These are phyloP conservation scores for Stichodactyla helianthus DNA, from an alignment of 64 coral and sea anemone genomes.

Conservation along the genomic window DNA sequence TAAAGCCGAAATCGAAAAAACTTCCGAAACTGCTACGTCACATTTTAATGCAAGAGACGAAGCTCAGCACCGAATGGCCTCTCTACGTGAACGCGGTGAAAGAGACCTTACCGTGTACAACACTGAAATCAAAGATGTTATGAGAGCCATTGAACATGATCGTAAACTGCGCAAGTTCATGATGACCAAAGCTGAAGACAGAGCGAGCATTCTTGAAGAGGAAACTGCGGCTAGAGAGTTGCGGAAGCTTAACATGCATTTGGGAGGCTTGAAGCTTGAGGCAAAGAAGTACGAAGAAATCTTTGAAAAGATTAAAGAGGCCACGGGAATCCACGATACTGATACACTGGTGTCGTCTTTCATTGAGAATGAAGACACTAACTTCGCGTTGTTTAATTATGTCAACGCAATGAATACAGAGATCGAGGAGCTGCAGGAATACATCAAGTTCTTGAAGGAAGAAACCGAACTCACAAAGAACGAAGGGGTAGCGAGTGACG, in stretches of 20 bases:
- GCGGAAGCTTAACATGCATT: conserved; percentile 50
- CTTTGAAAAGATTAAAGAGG: conserved; percentile 89
- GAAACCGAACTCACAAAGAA: conserved; percentile 66
- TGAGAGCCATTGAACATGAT: conserved; percentile 79
- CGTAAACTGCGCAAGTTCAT: conserved; percentile 87
- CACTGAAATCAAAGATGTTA: conserved; percentile 78
- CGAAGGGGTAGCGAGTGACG: conserved; percentile 62
- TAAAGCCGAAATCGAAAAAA: conserved; percentile 69
- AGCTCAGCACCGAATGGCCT: conserved; percentile 89
- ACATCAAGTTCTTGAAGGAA: conserved; percentile 59
- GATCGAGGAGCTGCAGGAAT: conserved; percentile 82
- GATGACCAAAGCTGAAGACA: conserved; percentile 79
- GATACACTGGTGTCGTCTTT: conserved; percentile 73
- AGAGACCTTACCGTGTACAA: conserved; percentile 81
- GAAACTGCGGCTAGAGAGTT: conserved; percentile 45
- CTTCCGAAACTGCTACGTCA: conserved; percentile 65
- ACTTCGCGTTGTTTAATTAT: conserved; percentile 94
- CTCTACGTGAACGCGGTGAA: conserved; percentile 72
- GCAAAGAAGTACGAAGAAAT: conserved; percentile 85
- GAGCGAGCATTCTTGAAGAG: conserved; percentile 57
- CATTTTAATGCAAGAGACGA: conserved; percentile 82
- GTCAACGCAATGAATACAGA: conserved; percentile 84
- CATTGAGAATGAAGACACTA: conserved; percentile 91
- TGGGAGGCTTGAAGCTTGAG: conserved; percentile 61
- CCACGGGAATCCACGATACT: conserved; percentile 77